Conservation (phyloP, 2,888 invertebrate species). For the Panopea generosa region DNA sequence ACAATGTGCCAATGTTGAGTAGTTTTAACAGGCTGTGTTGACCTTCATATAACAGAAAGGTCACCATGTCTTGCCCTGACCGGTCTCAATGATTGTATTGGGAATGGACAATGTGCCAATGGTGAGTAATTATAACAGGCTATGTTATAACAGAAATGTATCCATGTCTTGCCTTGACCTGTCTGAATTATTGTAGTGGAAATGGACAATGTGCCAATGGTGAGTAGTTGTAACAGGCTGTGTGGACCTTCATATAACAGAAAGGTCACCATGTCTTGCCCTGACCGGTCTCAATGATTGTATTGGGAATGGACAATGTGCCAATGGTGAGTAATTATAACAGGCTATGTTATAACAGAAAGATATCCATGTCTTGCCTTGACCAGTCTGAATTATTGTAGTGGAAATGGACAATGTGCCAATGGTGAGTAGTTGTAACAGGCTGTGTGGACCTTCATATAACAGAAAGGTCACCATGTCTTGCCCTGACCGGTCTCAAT, state of each 20-base stretch:
- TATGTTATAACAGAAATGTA: too few relatives aligned
- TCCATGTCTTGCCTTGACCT: conserved; percentile 26
- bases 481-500: conserved; percentile 29
- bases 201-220: conserved; percentile 47
- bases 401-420: conserved; percentile 31
- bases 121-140: conserved; percentile 39
- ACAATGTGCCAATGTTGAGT: too few relatives aligned
- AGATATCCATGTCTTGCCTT: too few relatives aligned
- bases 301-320: conserved; percentile 34
- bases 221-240: conserved; percentile 24
- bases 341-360: too few relatives aligned
- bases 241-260: too few relatives aligned
- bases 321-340: conserved; percentile 38
- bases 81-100: conserved; percentile 40
- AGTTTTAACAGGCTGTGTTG: too few relatives aligned
- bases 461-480: too few relatives aligned
- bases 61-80: conserved; percentile 17
- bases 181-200: conserved; percentile 35
- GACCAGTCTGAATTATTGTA: conserved; percentile 43
- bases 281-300: conserved; percentile 44
- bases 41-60: too few relatives aligned
- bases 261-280: too few relatives aligned
- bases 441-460: too few relatives aligned
- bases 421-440: conserved; percentile 42
- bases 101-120: conserved; percentile 39